Evolutionary conservation across 1,140 invertebrate species (phyloP).

Genomic region (Lepidurus apus): DNA sequence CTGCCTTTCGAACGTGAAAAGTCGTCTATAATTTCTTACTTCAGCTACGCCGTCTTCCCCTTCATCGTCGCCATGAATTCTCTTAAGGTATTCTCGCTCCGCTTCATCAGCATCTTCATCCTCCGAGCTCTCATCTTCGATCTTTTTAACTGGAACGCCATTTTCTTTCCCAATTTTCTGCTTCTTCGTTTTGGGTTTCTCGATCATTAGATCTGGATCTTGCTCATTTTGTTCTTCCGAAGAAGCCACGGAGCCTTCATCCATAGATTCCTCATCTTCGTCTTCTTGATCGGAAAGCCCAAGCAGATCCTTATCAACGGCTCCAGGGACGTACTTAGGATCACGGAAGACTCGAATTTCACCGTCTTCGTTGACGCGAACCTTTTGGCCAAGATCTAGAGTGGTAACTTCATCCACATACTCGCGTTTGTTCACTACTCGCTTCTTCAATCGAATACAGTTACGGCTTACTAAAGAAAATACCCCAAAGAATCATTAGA

Average conservation of each 20-base stretch:
- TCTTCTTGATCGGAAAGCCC: neutral
- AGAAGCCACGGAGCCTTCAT: neutral
- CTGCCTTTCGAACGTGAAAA: too few relatives aligned
- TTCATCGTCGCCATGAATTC: constrained; percentile 8
- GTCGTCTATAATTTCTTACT: too few relatives aligned
- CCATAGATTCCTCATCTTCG: neutral
- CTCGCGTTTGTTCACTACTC: too few relatives aligned
- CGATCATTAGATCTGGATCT: neutral
- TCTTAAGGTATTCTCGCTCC: neutral
- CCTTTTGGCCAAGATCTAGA: constrained; percentile 29
- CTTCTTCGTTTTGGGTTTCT: neutral
- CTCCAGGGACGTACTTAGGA: constrained; percentile 7
- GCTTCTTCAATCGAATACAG: constrained; percentile 6
- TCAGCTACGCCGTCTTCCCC: neutral
- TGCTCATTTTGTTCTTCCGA: constrained; percentile 2
- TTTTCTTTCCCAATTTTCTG: neutral
- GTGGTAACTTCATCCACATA: constrained; percentile 27
- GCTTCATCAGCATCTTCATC: constrained; percentile 25
- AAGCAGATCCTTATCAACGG: neutral
- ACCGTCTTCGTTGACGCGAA: constrained; percentile 25
- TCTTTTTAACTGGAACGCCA: neutral
- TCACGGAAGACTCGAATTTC: constrained; percentile 26
- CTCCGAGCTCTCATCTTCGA: constrained; percentile 12
- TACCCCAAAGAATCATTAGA: neutral
- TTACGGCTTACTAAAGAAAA: constrained; percentile 19